Evolutionary conservation across 2,113 vertebrate species (phyloP), one percentile per base, ranked within the genome.

Genomic region (Toxotes chatareus): DNA sequence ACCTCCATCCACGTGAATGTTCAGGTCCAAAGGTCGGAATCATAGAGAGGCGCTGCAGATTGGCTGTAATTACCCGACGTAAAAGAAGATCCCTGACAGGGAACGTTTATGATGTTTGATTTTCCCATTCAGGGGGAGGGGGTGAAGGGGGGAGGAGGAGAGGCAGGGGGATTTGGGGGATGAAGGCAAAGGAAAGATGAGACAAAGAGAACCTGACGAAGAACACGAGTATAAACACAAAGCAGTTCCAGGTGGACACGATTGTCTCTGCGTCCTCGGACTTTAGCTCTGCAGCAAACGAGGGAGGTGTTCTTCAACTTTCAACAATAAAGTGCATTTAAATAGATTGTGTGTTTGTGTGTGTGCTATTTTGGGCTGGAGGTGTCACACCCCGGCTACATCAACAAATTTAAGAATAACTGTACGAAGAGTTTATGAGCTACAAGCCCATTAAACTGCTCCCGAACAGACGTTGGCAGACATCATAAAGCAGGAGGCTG

Each of bases 21-120:
- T 44, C 17, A 53, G 38, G 59, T 31, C 46, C 17, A 7, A 38
- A 46, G 65, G 73, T 76, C 61, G 65, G 46, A 49, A 59, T 61
- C 16, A 3, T 51, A 38, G 51, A 68, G 14, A 46, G 55, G 34
- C 7, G 4, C 61, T 40, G 55, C 38, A 60, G 38, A 49, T 61
- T 83, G 70, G 40, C 32, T 51, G 79, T 65, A 62, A 82, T 69
- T 83, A 19, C 73, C 47, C 40, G 9, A 80, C 76, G 70, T 67
- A 87, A 82, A 82, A 87, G 63, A 47, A 21, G 60, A 75, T n/a
- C 23, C 13, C 59, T 63, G 55, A 60, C 64, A 61, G 46, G 57
- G 16, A 78, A 23, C 44, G 13, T 86, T 88, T 79, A 91, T 67
- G 80, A 80, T 76, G 85, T 89, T 92, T 90, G 76, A 88, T 78